Conservation (phyloP, 1,140 invertebrate species). For the Pseudomyrmex flavicornis region DNA sequence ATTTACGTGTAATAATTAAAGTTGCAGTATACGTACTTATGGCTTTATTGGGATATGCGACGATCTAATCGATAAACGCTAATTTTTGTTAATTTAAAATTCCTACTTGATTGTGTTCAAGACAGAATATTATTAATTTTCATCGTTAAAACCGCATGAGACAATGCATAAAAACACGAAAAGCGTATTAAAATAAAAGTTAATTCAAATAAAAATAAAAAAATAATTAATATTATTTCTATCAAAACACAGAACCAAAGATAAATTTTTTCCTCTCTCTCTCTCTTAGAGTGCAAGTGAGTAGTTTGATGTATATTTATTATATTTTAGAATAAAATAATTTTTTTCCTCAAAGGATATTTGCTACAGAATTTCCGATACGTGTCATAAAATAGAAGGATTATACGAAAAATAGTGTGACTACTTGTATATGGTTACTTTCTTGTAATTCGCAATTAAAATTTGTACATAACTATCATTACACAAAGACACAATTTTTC, state of each 20-base stretch:
- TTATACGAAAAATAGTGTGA: neutral
- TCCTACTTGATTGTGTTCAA: neutral
- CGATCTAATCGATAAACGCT: slow-evolving; percentile 7
- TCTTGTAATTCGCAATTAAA: too few relatives aligned
- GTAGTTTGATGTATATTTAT: slow-evolving; percentile 33
- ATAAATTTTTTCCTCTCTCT: too few relatives aligned
- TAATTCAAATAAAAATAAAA: slow-evolving; percentile 16
- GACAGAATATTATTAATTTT: slow-evolving; percentile 5
- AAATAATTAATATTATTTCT: slow-evolving; percentile 35
- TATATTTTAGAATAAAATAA: neutral
- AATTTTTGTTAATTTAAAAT: slow-evolving; percentile 16
- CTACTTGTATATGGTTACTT: too few relatives aligned
- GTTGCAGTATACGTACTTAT: slow-evolving; percentile 46
- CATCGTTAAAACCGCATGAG: neutral
- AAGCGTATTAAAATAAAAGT: slow-evolving; percentile 12
- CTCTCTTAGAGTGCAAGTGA: neutral
- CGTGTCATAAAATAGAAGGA: neutral
- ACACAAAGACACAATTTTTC: too few relatives aligned
- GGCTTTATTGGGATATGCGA: slow-evolving; percentile 28
- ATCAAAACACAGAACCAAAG: neutral
- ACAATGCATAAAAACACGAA: slow-evolving; percentile 10
- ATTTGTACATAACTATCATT: too few relatives aligned
- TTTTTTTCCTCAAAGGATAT: slow-evolving; percentile 1
- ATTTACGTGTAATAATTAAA: slow-evolving; percentile 52
- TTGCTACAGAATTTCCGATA: neutral